Evolutionary conservation across 2,113 vertebrate species (phyloP).

Genomic region (Chascanopsetta lugubris): DNA sequence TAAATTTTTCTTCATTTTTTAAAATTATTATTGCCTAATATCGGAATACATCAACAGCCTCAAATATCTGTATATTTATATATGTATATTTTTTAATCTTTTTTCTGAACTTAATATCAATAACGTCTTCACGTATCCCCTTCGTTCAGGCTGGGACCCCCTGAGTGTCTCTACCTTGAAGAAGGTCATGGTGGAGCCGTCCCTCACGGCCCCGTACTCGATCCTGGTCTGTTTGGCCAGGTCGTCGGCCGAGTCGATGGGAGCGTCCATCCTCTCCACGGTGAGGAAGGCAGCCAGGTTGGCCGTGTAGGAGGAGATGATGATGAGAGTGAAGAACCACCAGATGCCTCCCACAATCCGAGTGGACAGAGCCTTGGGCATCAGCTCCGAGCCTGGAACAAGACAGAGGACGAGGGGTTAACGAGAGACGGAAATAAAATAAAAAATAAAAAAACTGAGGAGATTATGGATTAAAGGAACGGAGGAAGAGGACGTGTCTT

Average conservation of each 20-base stretch:
- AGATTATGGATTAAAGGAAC: background rate
- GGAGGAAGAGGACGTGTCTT: no score
- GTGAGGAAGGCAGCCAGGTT: constrained; percentile 98
- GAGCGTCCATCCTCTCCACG: constrained; percentile 97
- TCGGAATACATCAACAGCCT: no score
- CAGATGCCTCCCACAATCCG: constrained; percentile 98
- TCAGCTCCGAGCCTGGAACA: constrained; percentile 93
- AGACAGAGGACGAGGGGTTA: constrained; percentile 28
- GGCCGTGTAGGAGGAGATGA: constrained; percentile 99
- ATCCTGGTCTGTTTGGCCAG: constrained; percentile 98
- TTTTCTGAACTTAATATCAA: no score
- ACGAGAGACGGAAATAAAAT: background rate
- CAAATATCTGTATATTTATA: no score
- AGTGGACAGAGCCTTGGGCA: constrained; percentile 99
- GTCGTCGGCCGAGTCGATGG: constrained; percentile 96
- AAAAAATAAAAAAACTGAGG: background rate
- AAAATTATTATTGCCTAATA: no score
- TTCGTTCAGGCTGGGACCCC: background rate
- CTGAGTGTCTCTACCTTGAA: constrained; percentile 88
- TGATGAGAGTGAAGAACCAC: constrained; percentile 99
- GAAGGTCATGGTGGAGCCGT: constrained; percentile 98
- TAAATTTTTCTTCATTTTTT: no score
- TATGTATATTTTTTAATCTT: no score
- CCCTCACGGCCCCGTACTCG: constrained; percentile 94
- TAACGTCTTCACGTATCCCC: no score